Percentiles rank a stretch among this genome's conserved stretches.
Evolutionary conservation across 2,113 vertebrate genomes (phyloP).

Genomic region (Colaptes auratus): DNA sequence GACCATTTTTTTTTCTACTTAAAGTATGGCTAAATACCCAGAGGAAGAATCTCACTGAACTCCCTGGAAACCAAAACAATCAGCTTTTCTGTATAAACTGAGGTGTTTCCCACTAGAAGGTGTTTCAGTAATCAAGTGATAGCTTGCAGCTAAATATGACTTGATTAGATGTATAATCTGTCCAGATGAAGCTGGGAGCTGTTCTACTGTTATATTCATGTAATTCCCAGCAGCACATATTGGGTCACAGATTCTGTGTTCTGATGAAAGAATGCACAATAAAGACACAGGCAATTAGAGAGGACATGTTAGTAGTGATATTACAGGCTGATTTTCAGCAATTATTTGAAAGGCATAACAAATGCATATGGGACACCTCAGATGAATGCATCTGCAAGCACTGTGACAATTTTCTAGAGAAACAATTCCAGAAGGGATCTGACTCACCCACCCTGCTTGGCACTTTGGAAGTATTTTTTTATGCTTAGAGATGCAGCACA

Average conservation of each 20-base stretch:
- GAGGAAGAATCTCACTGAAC: not conserved
- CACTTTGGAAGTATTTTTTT: not conserved
- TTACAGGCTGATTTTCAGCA: not conserved
- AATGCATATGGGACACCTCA: not conserved
- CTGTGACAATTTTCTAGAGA: not conserved
- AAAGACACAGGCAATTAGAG: not conserved
- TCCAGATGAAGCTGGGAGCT: not conserved
- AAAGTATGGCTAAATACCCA: not conserved
- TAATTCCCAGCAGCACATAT: not conserved
- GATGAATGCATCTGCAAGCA: not conserved
- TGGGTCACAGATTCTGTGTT: not conserved
- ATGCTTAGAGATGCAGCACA: not conserved
- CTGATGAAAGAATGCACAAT: not conserved
- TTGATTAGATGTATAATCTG: not conserved
- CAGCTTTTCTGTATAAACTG: not conserved
- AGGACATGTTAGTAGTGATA: not conserved
- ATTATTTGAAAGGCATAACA: not conserved
- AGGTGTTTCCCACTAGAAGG: not conserved
- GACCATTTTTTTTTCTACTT: not conserved
- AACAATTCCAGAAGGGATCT: not conserved
- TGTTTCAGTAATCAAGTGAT: not conserved
- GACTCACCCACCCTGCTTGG: not conserved
- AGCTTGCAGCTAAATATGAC: not conserved
- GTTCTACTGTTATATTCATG: not conserved
- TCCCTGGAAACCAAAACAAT: not conserved